Evolutionary conservation across 2,888 invertebrate genomes (phyloP), one percentile per base, ranked within the genome.

Genomic region (Campaea margaritaria): DNA sequence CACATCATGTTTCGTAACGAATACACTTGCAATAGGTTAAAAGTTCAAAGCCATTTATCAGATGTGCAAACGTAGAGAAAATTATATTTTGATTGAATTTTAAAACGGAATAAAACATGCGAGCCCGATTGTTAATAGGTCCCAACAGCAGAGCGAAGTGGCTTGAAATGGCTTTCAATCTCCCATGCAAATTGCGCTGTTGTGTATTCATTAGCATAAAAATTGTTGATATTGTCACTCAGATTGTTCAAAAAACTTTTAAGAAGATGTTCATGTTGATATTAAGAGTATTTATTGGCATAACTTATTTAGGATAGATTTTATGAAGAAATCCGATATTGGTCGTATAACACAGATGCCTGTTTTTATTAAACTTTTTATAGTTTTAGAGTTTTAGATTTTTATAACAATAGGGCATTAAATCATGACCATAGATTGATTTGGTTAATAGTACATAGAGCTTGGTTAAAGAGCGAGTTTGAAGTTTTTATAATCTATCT

Each of bases 131-230:
- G 48, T 36, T 63, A 55, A 59, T 56, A 49, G 14, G 52, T 49
- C 52, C 62, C 38, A 21, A 45, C 51, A 46, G 55, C 46, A 50
- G n/a, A 43, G 48, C 50, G 42, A 63, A 59, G 46, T 57, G 63
- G 56, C 56, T 55, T 46, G 52, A 56, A 59, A 59, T 57, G 49
- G 45, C 56, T 58, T 57, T 58, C 52, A 56, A 59, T 59, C 48
- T 58, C 53, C 44, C 44, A 56, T 52, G 52, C 53, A 59, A 59
- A 63, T 58, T 45, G 58, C 49, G 36, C 49, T 49, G 49, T 53
- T 56, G 56, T 58, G 44, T 54, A 45, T 49, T 59, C 38, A 56
- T 63, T 55, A 55, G 43, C 28, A 54, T 45, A 42, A 59, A 59
- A 59, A 59, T 36, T 39, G 41, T 36, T 59, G 36, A 50, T 15